These are phyloP conservation scores for Leptura quadrifasciata DNA, from an alignment of 2,888 invertebrate species.

Conservation along the genomic window DNA sequence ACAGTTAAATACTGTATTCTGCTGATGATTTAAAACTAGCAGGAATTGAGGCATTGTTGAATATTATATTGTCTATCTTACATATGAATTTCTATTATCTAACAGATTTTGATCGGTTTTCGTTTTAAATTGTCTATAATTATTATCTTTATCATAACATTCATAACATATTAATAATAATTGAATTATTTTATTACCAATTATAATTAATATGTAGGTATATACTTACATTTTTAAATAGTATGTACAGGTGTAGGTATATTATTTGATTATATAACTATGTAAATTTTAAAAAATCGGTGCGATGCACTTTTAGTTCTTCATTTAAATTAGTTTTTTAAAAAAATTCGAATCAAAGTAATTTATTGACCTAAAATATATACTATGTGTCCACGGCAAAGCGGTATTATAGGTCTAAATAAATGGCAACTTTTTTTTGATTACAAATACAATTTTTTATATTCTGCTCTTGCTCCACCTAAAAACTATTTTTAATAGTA, in stretches of 20 bases:
- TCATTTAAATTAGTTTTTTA: constrained; percentile 2
- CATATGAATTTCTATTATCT: background rate
- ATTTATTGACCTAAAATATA: no score
- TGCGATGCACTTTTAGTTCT: no score
- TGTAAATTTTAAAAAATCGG: no score
- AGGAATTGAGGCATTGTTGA: background rate
- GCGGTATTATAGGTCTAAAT: no score
- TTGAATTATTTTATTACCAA: background rate
- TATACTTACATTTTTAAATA: background rate
- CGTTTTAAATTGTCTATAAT: background rate
- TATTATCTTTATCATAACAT: background rate
- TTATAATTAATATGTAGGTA: background rate
- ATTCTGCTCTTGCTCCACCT: no score
- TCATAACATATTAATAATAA: background rate
- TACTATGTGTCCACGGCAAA: no score
- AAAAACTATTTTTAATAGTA: no score
- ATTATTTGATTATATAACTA: no score
- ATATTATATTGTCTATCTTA: background rate
- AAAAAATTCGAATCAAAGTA: no score
- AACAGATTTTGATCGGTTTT: background rate
- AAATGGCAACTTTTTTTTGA: no score
- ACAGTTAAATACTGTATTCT: background rate
- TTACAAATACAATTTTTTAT: no score
- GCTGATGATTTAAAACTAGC: background rate
- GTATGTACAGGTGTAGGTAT: background rate